phyloP scores from a whole-genome alignment of 2,797 vertebrate species.

The Moxostoma hubbsi region DNA sequence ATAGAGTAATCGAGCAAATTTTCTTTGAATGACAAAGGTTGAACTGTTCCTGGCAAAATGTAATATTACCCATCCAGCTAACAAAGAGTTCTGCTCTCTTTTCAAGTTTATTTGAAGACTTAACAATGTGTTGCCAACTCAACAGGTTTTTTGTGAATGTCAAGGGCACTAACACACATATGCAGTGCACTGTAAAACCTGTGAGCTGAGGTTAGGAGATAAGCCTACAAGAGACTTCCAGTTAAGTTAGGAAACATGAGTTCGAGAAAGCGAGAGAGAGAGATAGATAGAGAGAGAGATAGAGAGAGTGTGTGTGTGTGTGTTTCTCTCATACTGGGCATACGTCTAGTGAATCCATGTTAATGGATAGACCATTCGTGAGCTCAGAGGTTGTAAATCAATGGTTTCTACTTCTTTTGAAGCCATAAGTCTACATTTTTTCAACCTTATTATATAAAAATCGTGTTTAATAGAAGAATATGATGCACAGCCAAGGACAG shows the following conservation, averaged over 20 bases:
- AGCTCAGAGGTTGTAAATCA: no score
- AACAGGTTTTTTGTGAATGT: constrained; percentile 43
- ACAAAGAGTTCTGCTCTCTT: constrained; percentile 23
- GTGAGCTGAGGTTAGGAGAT: constrained; percentile 66
- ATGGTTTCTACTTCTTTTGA: no score
- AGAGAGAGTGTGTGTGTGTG: no score
- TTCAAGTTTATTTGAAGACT: constrained; percentile 19
- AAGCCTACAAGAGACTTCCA: constrained; percentile 58
- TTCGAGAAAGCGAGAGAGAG: not conserved
- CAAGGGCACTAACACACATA: constrained; percentile 41
- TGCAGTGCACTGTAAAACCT: constrained; percentile 48
- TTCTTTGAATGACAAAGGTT: not conserved
- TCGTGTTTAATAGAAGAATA: no score
- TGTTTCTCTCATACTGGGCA: not conserved
- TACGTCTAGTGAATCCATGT: not conserved
- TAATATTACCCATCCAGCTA: constrained; percentile 13
- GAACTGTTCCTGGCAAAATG: constrained; percentile 9
- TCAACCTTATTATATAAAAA: no score
- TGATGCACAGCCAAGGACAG: no score
- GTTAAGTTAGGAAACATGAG: constrained; percentile 10
- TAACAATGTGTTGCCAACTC: constrained; percentile 36
- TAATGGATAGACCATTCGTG: no score
- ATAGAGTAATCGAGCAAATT: not conserved
- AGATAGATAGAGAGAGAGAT: no score
- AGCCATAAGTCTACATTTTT: no score